A percentile compares a stretch with the other conserved stretches of the same genome.
Conservation (phyloP, 2,113 vertebrate genomes). For the Lanius collurio region DNA sequence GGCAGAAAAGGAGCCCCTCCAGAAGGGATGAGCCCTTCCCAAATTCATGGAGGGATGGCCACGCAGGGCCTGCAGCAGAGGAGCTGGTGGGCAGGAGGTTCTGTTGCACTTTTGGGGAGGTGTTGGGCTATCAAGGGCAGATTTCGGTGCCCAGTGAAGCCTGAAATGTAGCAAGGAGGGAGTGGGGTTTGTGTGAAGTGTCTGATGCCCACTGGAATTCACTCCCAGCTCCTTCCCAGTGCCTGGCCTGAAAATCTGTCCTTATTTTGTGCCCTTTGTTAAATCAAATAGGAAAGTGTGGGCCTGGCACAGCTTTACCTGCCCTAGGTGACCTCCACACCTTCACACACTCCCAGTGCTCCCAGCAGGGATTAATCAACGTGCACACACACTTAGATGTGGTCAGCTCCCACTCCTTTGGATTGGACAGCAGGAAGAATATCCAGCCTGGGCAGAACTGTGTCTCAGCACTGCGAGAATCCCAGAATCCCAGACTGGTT, state of each 20-base stretch:
- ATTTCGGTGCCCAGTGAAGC: background rate
- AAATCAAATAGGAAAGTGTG: no score
- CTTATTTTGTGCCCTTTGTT: background rate
- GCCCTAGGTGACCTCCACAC: background rate
- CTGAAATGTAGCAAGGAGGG: background rate
- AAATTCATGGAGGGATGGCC: background rate
- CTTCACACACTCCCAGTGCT: background rate
- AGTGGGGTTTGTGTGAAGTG: background rate
- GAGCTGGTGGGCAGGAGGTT: background rate
- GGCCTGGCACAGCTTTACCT: background rate
- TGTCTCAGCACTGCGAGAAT: background rate
- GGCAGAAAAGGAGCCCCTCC: background rate
- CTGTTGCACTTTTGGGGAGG: background rate
- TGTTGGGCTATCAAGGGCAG: background rate
- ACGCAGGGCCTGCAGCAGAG: background rate
- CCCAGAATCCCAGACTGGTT: background rate
- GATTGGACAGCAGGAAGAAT: background rate
- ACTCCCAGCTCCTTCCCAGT: background rate
- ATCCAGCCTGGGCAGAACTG: background rate
- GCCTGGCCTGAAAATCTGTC: background rate
- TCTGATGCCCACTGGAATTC: background rate
- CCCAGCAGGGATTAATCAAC: background rate
- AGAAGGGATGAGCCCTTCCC: background rate
- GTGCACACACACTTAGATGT: rapidly evolving
- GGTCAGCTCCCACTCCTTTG: background rate